These are phyloP conservation scores for Drosophila navojoa DNA, from an alignment of 1,140 invertebrate genomes.

Conservation along the genomic window DNA sequence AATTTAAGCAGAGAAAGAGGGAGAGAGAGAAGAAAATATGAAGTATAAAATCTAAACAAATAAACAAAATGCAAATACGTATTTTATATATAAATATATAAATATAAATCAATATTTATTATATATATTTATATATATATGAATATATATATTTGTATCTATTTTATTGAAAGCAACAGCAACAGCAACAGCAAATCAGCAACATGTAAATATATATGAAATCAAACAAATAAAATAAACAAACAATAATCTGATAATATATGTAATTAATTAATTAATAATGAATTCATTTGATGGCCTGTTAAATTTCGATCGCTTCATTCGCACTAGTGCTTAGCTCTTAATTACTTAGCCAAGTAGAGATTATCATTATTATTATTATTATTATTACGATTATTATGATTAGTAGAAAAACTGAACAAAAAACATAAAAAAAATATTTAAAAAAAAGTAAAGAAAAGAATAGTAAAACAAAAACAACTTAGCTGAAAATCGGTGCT, in stretches of 20 bases:
- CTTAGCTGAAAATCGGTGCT: conserved; percentile 84
- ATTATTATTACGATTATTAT: conserved; percentile 66
- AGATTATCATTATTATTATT: conserved; percentile 47
- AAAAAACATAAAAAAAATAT: conserved; percentile 2
- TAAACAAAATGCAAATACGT: conserved; percentile 55
- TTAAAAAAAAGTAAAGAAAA: conserved; percentile 5
- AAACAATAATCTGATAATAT: not conserved
- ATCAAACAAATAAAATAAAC: conserved; percentile 12
- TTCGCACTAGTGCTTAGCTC: conserved; percentile 54
- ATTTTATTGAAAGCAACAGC: conserved; percentile 55
- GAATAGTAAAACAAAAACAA: conserved; percentile 51
- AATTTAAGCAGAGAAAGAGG: conserved; percentile 32
- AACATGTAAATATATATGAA: conserved; percentile 61
- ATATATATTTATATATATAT: no score
- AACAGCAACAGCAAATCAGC: conserved; percentile 24
- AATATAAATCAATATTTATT: conserved; percentile 51
- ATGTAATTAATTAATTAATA: conserved; percentile 21
- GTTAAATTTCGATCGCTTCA: conserved; percentile 46
- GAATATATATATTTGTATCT: conserved; percentile 68
- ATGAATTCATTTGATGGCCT: conserved; percentile 37
- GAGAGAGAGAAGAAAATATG: conserved; percentile 14
- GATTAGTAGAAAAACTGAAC: conserved; percentile 52
- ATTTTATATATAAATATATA: conserved; percentile 81
- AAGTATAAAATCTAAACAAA: conserved; percentile 28
- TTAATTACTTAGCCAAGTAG: conserved; percentile 66